A percentile compares a stretch with the other conserved stretches of the same genome.
These are phyloP conservation scores for Euwallacea fornicatus DNA, from an alignment of 1,140 invertebrate species.

Conservation along the genomic window DNA sequence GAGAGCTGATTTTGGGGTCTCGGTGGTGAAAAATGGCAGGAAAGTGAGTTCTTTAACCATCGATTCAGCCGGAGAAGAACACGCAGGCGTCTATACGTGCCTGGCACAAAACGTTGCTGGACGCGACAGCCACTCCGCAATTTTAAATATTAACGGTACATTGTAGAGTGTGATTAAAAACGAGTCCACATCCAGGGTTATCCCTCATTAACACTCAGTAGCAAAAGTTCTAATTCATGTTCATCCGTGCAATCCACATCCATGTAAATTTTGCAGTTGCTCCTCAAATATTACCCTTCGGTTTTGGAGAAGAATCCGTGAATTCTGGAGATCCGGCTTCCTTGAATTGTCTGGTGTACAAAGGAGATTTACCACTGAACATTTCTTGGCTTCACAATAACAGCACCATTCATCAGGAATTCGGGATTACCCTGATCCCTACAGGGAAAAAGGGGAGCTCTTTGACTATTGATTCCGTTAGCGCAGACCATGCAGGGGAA, in stretches of 20 bases:
- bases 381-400: conserved; percentile 79
- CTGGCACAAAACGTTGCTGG: conserved; percentile 77
- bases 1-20: conserved; percentile 54
- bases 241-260: not conserved
- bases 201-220: conserved; percentile 51
- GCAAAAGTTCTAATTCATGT: conserved; percentile 62
- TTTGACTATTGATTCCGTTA: conserved; percentile 76
- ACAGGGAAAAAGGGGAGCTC: conserved; percentile 76
- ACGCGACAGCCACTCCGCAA: conserved; percentile 64
- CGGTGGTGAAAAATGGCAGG: conserved; percentile 46
- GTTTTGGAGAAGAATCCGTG: conserved; percentile 75
- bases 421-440: conserved; percentile 72
- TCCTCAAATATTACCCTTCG: conserved; percentile 77
- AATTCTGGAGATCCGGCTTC: conserved; percentile 79
- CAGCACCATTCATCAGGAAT: conserved; percentile 62
- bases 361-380: conserved; percentile 74
- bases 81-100: conserved; percentile 72
- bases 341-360: conserved; percentile 73
- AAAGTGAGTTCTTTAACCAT: conserved; percentile 62
- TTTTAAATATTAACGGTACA: conserved; percentile 73
- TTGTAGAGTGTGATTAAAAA: not conserved
- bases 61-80: conserved; percentile 67
- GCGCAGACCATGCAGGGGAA: conserved; percentile 72
- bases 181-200: not conserved
- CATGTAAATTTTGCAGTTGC: conserved; percentile 60